Evolutionary conservation across 2,888 invertebrate genomes (phyloP), one percentile per base, ranked within the genome.

Genomic region (Fissipunctia ypsillon): DNA sequence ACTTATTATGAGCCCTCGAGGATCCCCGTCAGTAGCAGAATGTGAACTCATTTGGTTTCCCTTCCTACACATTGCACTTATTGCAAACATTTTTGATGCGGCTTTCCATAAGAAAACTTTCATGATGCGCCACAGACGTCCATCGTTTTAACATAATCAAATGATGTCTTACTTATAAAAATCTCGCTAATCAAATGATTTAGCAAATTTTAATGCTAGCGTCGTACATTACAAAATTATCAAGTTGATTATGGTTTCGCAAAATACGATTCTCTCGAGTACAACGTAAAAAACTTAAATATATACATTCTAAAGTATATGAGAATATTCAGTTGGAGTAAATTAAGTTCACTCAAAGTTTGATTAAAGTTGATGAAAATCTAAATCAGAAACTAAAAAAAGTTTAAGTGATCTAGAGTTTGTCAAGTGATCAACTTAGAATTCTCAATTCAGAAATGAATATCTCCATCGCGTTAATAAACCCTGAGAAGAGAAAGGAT

Each of bases 61-160:
- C 9, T 59, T 43, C 52, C 3, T 35, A 73, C 60, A 50, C 14
- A 52, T 19, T 25, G 22, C 2, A 28, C 35, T 43, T 1, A 38
- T 38, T 28, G 19, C 72, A 50, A 73, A 43, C 12, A 73, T 50
- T 35, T 31, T 50, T 7, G 16, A 72, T 28, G n/a, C 7, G 28
- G 19, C 10, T 7, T 28, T 54, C 4, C 10, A 38, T 48, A 3
- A 28, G 16, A 31, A 54, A 5, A 45, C 3, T 25, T 61, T 31
- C 10, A 68, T 45, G 28, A 3, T 28, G 2, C 9, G 31, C n/a
- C 9, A 28, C 14, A 45, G 1, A 12, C 43, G 1, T 35, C 28
- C 35, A 28, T 38, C 35, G 6, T 25, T 14, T 48, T 31, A 25
- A 41, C 19, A 25, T 16, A 43, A 31, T 31, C 16, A 54, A n/a